Conservation (phyloP, 2,797 vertebrate genomes). For the Orientallactaga sibirica region DNA sequence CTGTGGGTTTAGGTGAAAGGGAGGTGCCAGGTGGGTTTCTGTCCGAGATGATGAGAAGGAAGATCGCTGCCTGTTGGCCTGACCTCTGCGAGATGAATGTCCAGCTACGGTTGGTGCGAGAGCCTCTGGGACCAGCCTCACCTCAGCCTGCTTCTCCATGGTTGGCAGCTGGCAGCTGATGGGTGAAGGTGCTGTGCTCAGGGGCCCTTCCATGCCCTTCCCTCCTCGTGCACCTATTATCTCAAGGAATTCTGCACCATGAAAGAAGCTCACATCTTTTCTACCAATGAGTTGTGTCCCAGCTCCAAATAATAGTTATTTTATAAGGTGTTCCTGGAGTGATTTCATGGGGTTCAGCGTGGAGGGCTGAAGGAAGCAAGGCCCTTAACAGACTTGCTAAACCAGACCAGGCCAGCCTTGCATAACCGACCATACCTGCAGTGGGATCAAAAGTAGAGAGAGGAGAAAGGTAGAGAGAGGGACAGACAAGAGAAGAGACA, state of each 20-base stretch:
- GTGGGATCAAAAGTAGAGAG: background rate
- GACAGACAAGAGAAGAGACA: no score
- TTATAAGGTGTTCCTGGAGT: background rate
- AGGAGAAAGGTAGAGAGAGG: background rate
- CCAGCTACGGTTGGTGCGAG: background rate
- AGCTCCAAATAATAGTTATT: background rate
- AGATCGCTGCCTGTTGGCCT: slow-evolving; percentile 68
- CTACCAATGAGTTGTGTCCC: background rate
- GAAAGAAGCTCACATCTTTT: background rate
- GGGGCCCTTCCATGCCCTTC: no score
- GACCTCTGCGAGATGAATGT: slow-evolving; percentile 44
- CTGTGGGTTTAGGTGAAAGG: slow-evolving; percentile 63
- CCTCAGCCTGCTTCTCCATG: background rate
- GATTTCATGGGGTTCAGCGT: background rate
- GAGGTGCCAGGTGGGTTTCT: slow-evolving; percentile 60
- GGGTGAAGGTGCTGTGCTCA: no score
- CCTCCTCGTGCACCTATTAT: background rate
- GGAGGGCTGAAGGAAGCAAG: background rate
- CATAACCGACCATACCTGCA: background rate
- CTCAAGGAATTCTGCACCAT: background rate
- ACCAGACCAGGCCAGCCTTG: background rate
- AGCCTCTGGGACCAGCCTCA: slow-evolving; percentile 18
- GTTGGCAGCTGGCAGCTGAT: background rate
- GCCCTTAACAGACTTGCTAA: background rate
- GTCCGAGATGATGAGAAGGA: slow-evolving; percentile 75